Evolutionary conservation across 2,888 invertebrate genomes (phyloP).

Genomic region (Hydriomena furcata): DNA sequence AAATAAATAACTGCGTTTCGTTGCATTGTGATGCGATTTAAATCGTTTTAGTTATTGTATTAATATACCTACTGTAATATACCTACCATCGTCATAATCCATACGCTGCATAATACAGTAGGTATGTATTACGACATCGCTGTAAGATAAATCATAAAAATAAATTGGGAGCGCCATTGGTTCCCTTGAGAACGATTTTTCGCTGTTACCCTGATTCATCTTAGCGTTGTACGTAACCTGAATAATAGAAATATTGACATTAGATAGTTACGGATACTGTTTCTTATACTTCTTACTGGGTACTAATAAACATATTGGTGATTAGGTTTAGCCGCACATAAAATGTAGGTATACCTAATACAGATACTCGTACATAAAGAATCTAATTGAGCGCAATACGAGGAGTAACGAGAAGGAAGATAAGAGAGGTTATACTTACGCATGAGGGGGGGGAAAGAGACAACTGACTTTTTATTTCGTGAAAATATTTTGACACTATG

Average conservation of each 20-base stretch:
- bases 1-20: no score
- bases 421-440: slow-evolving; percentile 23
- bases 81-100: neutral
- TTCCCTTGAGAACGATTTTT: slow-evolving; percentile 30
- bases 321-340: slow-evolving; percentile 5
- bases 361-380: no score
- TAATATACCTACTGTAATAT: no score
- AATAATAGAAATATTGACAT: slow-evolving; percentile 3
- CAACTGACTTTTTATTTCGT: slow-evolving; percentile 36
- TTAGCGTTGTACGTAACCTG: slow-evolving; percentile 14
- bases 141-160: slow-evolving; percentile 9
- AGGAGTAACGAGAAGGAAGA: slow-evolving; percentile 31
- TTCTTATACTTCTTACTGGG: neutral
- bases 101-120: neutral
- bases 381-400: slow-evolving; percentile 30
- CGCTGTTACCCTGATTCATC: slow-evolving; percentile 32
- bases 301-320: neutral
- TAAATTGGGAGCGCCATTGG: slow-evolving; percentile 36
- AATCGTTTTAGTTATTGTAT: no score
- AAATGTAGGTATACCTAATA: no score
- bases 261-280: neutral
- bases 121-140: neutral
- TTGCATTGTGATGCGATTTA: neutral
- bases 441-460: slow-evolving; percentile 38
- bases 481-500: slow-evolving; percentile 13